Evolutionary conservation across 2,797 vertebrate genomes (phyloP).

Genomic region (Enoplosus armatus): DNA sequence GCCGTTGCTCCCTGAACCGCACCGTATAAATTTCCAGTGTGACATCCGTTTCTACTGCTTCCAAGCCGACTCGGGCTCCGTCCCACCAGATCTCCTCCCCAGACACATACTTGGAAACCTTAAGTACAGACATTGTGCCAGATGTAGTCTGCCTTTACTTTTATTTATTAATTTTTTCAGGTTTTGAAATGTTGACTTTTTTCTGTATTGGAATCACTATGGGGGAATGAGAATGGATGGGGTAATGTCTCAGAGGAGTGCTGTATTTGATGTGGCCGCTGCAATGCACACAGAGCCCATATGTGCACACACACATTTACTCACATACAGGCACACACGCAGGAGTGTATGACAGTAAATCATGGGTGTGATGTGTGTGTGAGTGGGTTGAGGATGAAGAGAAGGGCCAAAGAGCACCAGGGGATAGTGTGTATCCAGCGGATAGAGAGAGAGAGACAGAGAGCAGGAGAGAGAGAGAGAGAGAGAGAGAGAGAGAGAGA

Average conservation of each 20-base stretch:
- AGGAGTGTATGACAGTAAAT: constrained; percentile 68
- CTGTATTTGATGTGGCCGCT: constrained; percentile 77
- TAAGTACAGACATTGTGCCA: constrained; percentile 78
- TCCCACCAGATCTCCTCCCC: constrained; percentile 81
- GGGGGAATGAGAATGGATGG: constrained; percentile 68
- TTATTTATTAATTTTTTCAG: constrained; percentile 74
- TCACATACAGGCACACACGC: constrained; percentile 34
- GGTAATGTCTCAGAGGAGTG: constrained; percentile 70
- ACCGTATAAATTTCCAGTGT: constrained; percentile 82
- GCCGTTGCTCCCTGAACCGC: constrained; percentile 82
- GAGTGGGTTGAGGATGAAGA: constrained; percentile 64
- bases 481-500: constrained; percentile 29
- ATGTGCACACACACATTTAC: constrained; percentile 50
- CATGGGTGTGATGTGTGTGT: constrained; percentile 55
- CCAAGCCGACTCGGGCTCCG: constrained; percentile 79
- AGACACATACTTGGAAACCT: constrained; percentile 81
- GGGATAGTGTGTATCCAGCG: constrained; percentile 60
- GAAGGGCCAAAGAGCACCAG: constrained; percentile 62
- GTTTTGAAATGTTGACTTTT: constrained; percentile 73
- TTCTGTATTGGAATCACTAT: constrained; percentile 64
- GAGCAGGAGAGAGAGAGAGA: constrained; percentile 32
- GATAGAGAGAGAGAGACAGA: constrained; percentile 55
- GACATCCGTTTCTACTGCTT: constrained; percentile 85
- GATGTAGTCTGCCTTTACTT: constrained; percentile 78
- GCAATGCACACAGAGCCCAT: constrained; percentile 62